A percentile compares a stretch with the other conserved stretches of the same genome.
These are phyloP conservation scores for Hydrotaea cyrtoneurina DNA, from an alignment of 2,888 invertebrate species.

Conservation along the genomic window DNA sequence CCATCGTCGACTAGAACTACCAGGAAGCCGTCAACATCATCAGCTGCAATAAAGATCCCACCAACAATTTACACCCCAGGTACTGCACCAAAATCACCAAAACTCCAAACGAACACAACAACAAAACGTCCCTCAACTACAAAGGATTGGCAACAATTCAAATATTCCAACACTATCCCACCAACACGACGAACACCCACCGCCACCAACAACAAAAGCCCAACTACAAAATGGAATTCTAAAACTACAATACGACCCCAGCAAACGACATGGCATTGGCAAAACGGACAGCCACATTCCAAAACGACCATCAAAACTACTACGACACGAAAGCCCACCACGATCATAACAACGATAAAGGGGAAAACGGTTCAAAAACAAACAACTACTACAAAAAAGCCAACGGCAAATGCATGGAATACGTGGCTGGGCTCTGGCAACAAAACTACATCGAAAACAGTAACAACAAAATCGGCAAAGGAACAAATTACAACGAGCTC, in stretches of 20 bases:
- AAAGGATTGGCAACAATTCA: constrained; percentile 31
- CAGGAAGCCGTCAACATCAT: no score
- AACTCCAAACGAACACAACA: constrained; percentile 14
- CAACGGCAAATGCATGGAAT: no score
- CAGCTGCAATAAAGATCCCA: no score
- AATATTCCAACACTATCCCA: constrained; percentile 39
- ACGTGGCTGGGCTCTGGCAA: background rate
- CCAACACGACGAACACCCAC: constrained; percentile 21
- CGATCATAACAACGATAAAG: no score
- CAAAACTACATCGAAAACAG: background rate
- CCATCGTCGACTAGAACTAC: no score
- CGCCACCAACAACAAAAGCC: constrained; percentile 33
- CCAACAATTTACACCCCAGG: no score
- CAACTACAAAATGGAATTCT: constrained; percentile 47
- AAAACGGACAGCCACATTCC: background rate
- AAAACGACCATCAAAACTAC: no score
- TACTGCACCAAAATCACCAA: background rate
- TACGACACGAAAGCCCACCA: no score
- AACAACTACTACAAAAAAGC: no score
- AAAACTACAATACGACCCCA: constrained; percentile 17
- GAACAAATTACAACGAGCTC: background rate
- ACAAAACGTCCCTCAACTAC: constrained; percentile 54
- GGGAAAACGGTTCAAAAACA: no score
- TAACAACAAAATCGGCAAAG: constrained; percentile 14
- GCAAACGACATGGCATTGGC: constrained; percentile 25